Conservation (phyloP, 2,888 invertebrate genomes). For the Amphipoea lucens region DNA sequence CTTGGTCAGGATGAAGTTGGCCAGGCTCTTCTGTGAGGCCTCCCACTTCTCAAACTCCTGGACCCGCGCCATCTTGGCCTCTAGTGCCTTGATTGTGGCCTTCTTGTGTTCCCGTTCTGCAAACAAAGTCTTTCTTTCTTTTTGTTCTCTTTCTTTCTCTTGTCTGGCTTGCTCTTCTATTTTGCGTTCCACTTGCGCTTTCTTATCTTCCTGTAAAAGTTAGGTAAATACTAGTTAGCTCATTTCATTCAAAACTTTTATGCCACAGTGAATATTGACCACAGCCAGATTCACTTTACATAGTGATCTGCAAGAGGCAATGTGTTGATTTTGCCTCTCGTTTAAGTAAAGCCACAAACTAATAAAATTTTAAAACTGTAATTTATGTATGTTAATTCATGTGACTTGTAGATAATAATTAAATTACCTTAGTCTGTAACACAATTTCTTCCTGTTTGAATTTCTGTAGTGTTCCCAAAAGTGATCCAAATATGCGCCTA, state of each 20-base stretch:
- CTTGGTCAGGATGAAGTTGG: conserved; percentile 96
- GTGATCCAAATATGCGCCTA: conserved; percentile 98
- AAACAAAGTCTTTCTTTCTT: conserved; percentile 96
- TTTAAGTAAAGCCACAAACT: conserved; percentile 10
- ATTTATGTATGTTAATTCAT: neutral
- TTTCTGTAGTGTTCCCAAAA: conserved; percentile 98
- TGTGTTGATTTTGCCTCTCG: neutral
- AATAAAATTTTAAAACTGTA: neutral
- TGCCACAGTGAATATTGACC: neutral
- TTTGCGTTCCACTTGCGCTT: conserved; percentile 96
- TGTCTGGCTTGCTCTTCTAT: conserved; percentile 97
- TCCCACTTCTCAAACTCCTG: conserved; percentile 97
- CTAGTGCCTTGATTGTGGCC: conserved; percentile 96
- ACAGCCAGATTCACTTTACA: neutral
- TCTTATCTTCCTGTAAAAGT: conserved; percentile 85
- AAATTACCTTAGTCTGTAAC: conserved; percentile 93
- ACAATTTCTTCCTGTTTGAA: conserved; percentile 98
- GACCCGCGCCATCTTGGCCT: conserved; percentile 96
- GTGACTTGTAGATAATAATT: neutral
- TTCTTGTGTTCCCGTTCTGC: conserved; percentile 96
- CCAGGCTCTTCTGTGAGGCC: conserved; percentile 92
- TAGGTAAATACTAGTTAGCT: neutral
- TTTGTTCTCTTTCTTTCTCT: conserved; percentile 95
- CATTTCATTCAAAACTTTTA: neutral
- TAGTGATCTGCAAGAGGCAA: neutral